Conservation (phyloP, 2,797 vertebrate species). For the Aselliscus stoliczkanus region DNA sequence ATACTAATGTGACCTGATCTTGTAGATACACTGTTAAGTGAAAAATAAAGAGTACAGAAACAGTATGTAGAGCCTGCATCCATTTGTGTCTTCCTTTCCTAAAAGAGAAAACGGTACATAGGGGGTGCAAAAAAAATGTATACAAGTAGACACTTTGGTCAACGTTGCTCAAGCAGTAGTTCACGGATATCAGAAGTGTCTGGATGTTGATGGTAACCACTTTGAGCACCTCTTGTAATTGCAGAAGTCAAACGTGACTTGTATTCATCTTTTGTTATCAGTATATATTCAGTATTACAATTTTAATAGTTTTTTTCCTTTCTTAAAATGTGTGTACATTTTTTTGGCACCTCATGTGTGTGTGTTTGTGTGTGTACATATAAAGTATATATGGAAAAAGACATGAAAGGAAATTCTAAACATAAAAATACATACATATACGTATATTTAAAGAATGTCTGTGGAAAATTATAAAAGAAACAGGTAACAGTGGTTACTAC, state of each 20-base stretch:
- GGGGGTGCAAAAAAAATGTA: too few species aligned
- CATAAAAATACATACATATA: background rate
- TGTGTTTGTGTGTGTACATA: background rate
- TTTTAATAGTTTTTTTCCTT: too few species aligned
- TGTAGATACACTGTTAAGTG: background rate
- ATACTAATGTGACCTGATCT: background rate
- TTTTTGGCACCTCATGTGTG: too few species aligned
- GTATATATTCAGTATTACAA: too few species aligned
- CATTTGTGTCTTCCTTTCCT: background rate
- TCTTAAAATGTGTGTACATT: too few species aligned
- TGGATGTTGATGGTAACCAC: too few species aligned
- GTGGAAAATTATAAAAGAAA: background rate
- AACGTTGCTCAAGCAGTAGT: too few species aligned
- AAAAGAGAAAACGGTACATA: background rate
- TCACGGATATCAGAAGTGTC: too few species aligned
- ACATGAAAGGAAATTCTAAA: conserved; percentile 20
- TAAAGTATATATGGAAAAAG: background rate
- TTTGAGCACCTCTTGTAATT: too few species aligned
- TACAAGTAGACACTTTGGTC: too few species aligned
- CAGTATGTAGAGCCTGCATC: background rate
- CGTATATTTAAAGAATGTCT: background rate
- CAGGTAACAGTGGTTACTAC: background rate
- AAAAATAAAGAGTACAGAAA: background rate
- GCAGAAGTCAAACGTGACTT: too few species aligned
- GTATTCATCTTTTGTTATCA: too few species aligned